These are phyloP conservation scores for Arnoldichthys spilopterus DNA, from an alignment of 2,797 vertebrate species.

Conservation along the genomic window DNA sequence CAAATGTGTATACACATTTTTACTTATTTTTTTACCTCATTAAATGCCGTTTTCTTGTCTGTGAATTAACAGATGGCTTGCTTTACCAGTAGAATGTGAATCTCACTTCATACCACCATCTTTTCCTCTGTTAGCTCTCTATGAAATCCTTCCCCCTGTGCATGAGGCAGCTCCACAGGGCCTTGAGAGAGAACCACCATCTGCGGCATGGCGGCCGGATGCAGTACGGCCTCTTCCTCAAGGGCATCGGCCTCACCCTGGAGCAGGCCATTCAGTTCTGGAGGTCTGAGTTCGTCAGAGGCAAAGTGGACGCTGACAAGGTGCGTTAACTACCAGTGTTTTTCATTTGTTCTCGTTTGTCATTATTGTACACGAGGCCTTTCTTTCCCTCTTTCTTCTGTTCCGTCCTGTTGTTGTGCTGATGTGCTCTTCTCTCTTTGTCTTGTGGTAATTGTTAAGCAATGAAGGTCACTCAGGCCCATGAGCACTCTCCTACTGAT, in stretches of 20 bases:
- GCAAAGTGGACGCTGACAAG: constrained; percentile 96
- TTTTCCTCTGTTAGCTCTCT: constrained; percentile 80
- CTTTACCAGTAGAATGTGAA: constrained; percentile 10
- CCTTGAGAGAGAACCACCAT: constrained; percentile 90
- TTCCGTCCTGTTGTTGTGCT: constrained; percentile 21
- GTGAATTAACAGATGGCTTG: background rate
- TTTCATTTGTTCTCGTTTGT: constrained; percentile 2
- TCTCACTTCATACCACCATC: constrained; percentile 13
- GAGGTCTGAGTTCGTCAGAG: constrained; percentile 91
- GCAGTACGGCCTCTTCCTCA: constrained; percentile 97
- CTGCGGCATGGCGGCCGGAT: constrained; percentile 95
- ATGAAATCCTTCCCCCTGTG: constrained; percentile 92
- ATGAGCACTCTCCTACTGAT: constrained; percentile 33
- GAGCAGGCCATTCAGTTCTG: constrained; percentile 97
- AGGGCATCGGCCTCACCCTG: constrained; percentile 93
- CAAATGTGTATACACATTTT: no score
- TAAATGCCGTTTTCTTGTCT: background rate
- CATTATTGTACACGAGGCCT: background rate
- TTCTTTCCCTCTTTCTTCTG: background rate
- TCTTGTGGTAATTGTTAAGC: constrained; percentile 43
- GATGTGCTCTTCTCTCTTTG: constrained; percentile 37
- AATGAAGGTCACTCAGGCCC: constrained; percentile 40
- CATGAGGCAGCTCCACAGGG: constrained; percentile 93
- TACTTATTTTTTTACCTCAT: no score
- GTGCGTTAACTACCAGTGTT: constrained; percentile 70